A percentile compares a stretch with the other conserved stretches of the same genome.
These are phyloP conservation scores for Acleris sparsana DNA, from an alignment of 2,888 invertebrate genomes.

Conservation along the genomic window DNA sequence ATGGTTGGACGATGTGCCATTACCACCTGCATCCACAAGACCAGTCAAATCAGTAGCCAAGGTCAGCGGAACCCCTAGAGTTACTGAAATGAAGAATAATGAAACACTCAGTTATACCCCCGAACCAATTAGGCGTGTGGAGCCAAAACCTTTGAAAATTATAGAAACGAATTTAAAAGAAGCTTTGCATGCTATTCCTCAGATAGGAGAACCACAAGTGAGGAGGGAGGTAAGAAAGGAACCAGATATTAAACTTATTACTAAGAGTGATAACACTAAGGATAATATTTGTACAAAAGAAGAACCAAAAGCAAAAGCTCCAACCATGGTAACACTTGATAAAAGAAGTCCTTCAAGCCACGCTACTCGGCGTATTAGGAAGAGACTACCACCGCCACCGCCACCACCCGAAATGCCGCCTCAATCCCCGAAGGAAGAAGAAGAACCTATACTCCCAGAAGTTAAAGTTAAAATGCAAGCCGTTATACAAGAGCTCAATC, in stretches of 20 bases:
- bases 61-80: conserved; percentile 71
- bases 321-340: conserved; percentile 38
- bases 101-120: conserved; percentile 45
- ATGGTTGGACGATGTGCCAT: conserved; percentile 89
- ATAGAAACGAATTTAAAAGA: conserved; percentile 28
- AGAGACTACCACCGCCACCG: conserved; percentile 75
- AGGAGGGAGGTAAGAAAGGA: conserved; percentile 40
- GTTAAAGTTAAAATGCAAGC: conserved; percentile 85
- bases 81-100: conserved; percentile 58
- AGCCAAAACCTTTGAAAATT: conserved; percentile 39
- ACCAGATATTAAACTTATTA: conserved; percentile 33
- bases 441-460: conserved; percentile 75
- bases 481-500: conserved; percentile 82
- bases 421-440: conserved; percentile 51
- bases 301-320: conserved; percentile 26
- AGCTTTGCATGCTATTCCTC: conserved; percentile 23
- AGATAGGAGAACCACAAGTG: conserved; percentile 30
- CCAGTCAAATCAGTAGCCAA: conserved; percentile 70
- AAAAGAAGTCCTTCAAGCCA: conserved; percentile 61
- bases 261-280: conserved; percentile 24
- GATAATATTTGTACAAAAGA: conserved; percentile 25
- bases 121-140: conserved; percentile 48
- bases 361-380: conserved; percentile 66
- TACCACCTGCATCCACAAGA: conserved; percentile 50
- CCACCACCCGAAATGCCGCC: conserved; percentile 60